phyloP scores from a whole-genome alignment of 2,888 invertebrate genomes.

The Ellobium chinense region DNA sequence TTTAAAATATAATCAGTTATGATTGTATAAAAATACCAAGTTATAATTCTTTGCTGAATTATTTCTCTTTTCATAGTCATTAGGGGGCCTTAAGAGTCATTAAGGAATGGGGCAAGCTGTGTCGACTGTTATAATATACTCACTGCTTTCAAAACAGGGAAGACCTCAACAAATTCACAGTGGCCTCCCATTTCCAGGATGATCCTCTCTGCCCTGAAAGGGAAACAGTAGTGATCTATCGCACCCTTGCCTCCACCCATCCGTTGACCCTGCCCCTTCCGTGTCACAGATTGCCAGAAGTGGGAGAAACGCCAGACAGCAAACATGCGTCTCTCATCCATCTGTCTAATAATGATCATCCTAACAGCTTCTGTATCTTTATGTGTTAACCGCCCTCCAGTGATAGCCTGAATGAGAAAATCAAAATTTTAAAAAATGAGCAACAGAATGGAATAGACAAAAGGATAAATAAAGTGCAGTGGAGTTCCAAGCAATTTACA shows the following conservation, averaged over 20 bases:
- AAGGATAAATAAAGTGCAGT: too few species aligned
- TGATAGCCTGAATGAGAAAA: slow-evolving; percentile 84
- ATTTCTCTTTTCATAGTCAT: too few species aligned
- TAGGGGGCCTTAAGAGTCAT: too few species aligned
- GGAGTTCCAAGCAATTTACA: too few species aligned
- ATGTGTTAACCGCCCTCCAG: slow-evolving; percentile 89
- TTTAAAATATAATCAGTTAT: too few species aligned
- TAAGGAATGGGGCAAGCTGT: too few species aligned
- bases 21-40: too few species aligned
- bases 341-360: slow-evolving; percentile 86
- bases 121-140: too few species aligned
- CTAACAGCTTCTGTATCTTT: slow-evolving; percentile 95
- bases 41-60: too few species aligned
- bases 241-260: slow-evolving; percentile 98
- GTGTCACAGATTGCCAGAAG: slow-evolving; percentile 95
- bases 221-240: slow-evolving; percentile 97
- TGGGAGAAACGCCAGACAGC: slow-evolving; percentile 96
- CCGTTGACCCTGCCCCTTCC: slow-evolving; percentile 89
- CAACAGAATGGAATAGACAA: too few species aligned
- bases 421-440: too few species aligned
- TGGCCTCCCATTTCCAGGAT: slow-evolving; percentile 96
- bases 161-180: slow-evolving; percentile 86
- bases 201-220: slow-evolving; percentile 92
- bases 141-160: slow-evolving; percentile 75
- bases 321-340: slow-evolving; percentile 91